Evolutionary conservation across 53 echinoderm and acorn worm genomes (phyloP).

Genomic region (Zoroaster sp.): DNA sequence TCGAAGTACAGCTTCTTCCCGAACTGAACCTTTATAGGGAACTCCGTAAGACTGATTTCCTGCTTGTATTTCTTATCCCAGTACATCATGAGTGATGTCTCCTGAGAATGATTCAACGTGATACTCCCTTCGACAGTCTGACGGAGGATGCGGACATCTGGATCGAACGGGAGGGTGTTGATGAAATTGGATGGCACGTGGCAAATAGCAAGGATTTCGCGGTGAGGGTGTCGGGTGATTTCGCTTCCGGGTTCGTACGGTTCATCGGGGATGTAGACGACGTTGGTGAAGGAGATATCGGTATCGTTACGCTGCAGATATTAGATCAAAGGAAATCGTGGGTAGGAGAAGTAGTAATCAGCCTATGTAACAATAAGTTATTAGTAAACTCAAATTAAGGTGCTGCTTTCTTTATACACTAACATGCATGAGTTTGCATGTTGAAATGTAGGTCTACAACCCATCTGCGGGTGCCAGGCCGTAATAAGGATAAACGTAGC

Average conservation of each 20-base stretch:
- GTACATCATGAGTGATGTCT: not conserved
- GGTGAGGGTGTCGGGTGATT: conserved; percentile 22
- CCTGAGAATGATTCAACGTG: not conserved
- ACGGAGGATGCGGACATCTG: not conserved
- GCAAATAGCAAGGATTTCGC: not conserved
- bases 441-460: no score
- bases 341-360: not conserved
- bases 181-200: conserved; percentile 6
- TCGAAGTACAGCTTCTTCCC: conserved; percentile 5
- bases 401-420: not conserved
- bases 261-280: conserved; percentile 20
- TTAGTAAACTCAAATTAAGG: not conserved
- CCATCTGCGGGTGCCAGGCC: no score
- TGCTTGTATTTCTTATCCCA: not conserved
- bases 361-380: not conserved
- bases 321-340: not conserved
- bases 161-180: not conserved
- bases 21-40: not conserved
- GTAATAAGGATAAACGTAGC: no score
- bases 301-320: conserved; percentile 4
- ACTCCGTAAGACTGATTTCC: not conserved
- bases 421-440: not conserved
- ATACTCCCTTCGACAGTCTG: not conserved
- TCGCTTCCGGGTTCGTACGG: conserved; percentile 11
- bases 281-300: conserved; percentile 1